phyloP scores from a whole-genome alignment of 2,888 invertebrate species.

The Falcaria lacertinaria region DNA sequence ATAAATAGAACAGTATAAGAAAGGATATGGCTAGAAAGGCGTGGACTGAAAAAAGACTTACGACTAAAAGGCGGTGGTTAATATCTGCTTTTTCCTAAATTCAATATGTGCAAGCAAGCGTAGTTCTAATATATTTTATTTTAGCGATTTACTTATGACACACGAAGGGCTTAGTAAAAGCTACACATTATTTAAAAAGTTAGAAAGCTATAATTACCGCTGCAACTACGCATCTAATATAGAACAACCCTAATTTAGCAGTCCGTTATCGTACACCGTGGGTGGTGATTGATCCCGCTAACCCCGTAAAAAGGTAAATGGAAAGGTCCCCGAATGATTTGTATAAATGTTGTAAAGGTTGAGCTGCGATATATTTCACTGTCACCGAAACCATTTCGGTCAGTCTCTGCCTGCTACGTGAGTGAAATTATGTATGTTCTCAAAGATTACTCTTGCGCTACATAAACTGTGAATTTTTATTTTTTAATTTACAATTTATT shows the following conservation, averaged over 20 bases:
- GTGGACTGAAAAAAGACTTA: no score
- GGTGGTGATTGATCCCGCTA: conserved; percentile 34
- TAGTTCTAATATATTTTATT: no score
- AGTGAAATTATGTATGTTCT: conserved; percentile 40
- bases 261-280: conserved; percentile 11
- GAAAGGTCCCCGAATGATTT: conserved; percentile 41
- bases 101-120: no score
- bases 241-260: conserved; percentile 5
- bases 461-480: not conserved
- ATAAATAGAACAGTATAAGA: no score
- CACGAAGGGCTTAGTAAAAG: no score
- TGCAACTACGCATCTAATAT: conserved; percentile 5
- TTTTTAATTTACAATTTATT: no score
- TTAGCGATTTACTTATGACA: no score
- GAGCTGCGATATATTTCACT: conserved; percentile 55
- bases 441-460: conserved; percentile 1
- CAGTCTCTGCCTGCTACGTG: conserved; percentile 46
- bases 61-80: no score
- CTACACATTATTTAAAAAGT: no score
- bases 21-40: no score
- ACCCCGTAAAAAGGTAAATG: conserved; percentile 22
- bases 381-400: conserved; percentile 49
- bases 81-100: no score
- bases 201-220: no score
- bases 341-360: conserved; percentile 48